These are phyloP conservation scores for Discoglossus pictus DNA, from an alignment of 2,797 vertebrate species.

Conservation along the genomic window DNA sequence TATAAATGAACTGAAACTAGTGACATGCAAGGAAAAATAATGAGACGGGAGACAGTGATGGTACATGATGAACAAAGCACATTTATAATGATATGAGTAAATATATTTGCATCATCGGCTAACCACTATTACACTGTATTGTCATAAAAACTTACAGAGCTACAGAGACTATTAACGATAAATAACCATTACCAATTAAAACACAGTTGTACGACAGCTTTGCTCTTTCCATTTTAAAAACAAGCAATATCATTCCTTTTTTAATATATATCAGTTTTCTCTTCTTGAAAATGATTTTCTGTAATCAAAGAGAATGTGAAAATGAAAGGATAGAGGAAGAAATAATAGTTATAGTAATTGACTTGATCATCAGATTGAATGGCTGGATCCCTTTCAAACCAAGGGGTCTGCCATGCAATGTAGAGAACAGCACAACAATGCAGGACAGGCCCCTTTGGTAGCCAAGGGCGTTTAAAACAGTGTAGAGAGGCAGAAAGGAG, in stretches of 20 bases:
- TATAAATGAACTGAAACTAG: slow-evolving; percentile 91
- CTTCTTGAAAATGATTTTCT: slow-evolving; percentile 51
- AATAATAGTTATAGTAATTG: slow-evolving; percentile 74
- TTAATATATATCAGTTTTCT: slow-evolving; percentile 56
- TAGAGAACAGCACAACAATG: not conserved
- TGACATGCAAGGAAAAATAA: slow-evolving; percentile 89
- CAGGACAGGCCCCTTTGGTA: slow-evolving; percentile 62
- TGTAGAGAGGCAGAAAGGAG: slow-evolving; percentile 61
- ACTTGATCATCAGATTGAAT: slow-evolving; percentile 59
- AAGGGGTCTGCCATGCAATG: slow-evolving; percentile 14
- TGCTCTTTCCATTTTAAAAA: slow-evolving; percentile 86
- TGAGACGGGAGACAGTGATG: slow-evolving; percentile 90
- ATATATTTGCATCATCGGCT: slow-evolving; percentile 89
- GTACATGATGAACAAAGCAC: slow-evolving; percentile 91
- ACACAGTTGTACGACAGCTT: slow-evolving; percentile 89
- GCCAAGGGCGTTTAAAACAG: slow-evolving; percentile 83
- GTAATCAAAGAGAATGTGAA: slow-evolving; percentile 48
- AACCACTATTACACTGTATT: slow-evolving; percentile 89
- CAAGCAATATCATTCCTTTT: slow-evolving; percentile 89
- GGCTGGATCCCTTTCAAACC: slow-evolving; percentile 27
- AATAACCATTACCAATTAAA: slow-evolving; percentile 88
- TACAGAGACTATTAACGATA: slow-evolving; percentile 87
- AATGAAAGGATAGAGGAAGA: slow-evolving; percentile 69
- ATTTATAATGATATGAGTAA: slow-evolving; percentile 92
- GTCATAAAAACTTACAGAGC: slow-evolving; percentile 86